Evolutionary conservation across 2,797 vertebrate genomes (phyloP), one percentile per base, ranked within the genome.

Genomic region (Acanthurus leucopareius): DNA sequence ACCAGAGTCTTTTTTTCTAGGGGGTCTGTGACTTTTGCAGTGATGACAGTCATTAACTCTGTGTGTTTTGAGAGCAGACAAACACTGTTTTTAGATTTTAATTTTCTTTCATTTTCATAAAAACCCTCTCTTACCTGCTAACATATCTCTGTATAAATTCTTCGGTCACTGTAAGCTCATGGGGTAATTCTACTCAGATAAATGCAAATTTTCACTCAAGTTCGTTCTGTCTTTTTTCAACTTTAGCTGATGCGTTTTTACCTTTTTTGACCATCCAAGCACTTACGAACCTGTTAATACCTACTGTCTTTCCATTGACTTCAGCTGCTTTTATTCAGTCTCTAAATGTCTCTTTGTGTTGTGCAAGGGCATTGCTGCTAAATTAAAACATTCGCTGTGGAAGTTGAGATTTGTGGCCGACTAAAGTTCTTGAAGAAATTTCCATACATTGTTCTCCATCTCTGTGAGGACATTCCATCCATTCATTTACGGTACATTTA

Each of bases 191-290:
- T 54, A 25, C 7, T 42, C 40, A 54, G 25, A 60, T 3, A 3
- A 38, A 17, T 35, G 22, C 14, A 73, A 42, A 14, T 48, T 63
- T 76, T 69, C 38, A 38, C 16, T 38, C n/a, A 25, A 17, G 71
- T n/a, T 54, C 38, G 5, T 7, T 57, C 3, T 5, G 3, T 38
- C 28, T 32, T 32, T 32, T 32, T 32, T 32, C 28, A 32, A 32
- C 5, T 32, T 32, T 32, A 32, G 28, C 28, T 32, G 28, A 32
- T 32, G 28, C 0, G 28, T 32, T 32, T 32, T 32, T 32, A 32
- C 28, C 28, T 32, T 2, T 32, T 3, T 32, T 32, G 28, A 32
- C 28, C 28, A 32, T 32, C 28, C 3, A 1, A 58, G 17, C 20
- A 44, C 20, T 66, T n/a, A 9, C 60, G 16, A 17, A 19, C 28